phyloP scores from a whole-genome alignment of 2,113 vertebrate species.

The Heteronetta atricapilla region DNA sequence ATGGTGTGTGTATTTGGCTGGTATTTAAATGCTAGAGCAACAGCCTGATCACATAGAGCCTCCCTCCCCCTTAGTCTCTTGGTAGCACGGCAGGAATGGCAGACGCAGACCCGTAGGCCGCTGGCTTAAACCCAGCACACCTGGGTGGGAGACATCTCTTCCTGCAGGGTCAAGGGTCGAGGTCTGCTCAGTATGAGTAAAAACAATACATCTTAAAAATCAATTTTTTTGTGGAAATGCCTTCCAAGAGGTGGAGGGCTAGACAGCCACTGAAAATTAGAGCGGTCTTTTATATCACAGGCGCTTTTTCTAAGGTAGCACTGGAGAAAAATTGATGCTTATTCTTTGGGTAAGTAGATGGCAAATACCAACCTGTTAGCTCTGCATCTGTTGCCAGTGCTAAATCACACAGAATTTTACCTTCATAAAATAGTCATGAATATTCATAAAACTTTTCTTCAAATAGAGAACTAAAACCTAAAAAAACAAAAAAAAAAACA shows the following conservation, averaged over 20 bases:
- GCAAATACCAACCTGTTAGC: background rate
- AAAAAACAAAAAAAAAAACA: background rate
- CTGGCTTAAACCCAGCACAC: background rate
- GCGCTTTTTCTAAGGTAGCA: background rate
- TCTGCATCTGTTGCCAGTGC: background rate
- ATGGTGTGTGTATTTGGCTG: background rate
- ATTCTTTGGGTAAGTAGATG: background rate
- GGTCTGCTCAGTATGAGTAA: background rate
- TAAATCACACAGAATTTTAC: background rate
- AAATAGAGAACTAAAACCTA: background rate
- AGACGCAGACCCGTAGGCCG: background rate
- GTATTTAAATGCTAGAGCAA: background rate
- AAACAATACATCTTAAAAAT: background rate
- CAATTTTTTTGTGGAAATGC: background rate
- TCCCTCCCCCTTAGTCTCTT: background rate
- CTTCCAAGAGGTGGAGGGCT: background rate
- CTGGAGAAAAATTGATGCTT: background rate
- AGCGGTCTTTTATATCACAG: background rate
- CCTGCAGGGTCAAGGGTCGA: background rate
- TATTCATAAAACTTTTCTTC: background rate
- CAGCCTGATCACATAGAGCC: background rate
- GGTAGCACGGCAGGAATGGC: rapidly evolving
- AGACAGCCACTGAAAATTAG: background rate
- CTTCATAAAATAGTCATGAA: background rate
- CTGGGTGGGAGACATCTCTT: background rate